Conservation (phyloP, 2,888 invertebrate genomes). For the Abrostola triplasia region DNA sequence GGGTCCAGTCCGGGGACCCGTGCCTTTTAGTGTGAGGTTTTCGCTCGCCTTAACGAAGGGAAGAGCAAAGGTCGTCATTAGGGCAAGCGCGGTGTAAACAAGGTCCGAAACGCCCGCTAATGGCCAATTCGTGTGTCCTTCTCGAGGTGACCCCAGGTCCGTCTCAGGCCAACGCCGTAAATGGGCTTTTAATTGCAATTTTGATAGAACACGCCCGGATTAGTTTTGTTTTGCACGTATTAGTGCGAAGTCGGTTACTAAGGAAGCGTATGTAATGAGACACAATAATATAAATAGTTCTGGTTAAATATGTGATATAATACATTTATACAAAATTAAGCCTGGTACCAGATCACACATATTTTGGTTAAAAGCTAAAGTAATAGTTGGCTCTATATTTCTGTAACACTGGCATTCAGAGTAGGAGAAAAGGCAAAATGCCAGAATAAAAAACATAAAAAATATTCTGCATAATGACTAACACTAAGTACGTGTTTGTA, state of each 20-base stretch:
- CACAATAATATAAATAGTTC: neutral
- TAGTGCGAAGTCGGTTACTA: conserved; percentile 58
- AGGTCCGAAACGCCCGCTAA: conserved; percentile 88
- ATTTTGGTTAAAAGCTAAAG: no score
- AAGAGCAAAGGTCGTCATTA: conserved; percentile 89
- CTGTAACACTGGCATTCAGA: no score
- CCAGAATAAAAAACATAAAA: neutral
- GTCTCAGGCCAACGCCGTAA: conserved; percentile 81
- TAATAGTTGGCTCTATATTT: no score
- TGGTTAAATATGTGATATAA: neutral
- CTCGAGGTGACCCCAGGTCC: conserved; percentile 85
- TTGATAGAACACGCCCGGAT: conserved; percentile 83
- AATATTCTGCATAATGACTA: neutral
- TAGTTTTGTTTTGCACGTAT: conserved; percentile 75
- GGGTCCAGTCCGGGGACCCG: conserved; percentile 82
- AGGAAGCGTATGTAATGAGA: conserved; percentile 27
- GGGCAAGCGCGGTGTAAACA: conserved; percentile 89
- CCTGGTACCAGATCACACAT: no score
- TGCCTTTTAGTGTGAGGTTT: conserved; percentile 88
- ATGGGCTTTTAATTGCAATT: conserved; percentile 88
- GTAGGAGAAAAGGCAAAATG: no score
- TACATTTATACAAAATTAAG: neutral
- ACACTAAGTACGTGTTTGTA: conserved; percentile 51
- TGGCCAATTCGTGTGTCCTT: conserved; percentile 88
- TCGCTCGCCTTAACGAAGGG: conserved; percentile 89